Evolutionary conservation across 2,113 vertebrate species (phyloP), one percentile per base, ranked within the genome.

Genomic region (Struthidea cinerea): DNA sequence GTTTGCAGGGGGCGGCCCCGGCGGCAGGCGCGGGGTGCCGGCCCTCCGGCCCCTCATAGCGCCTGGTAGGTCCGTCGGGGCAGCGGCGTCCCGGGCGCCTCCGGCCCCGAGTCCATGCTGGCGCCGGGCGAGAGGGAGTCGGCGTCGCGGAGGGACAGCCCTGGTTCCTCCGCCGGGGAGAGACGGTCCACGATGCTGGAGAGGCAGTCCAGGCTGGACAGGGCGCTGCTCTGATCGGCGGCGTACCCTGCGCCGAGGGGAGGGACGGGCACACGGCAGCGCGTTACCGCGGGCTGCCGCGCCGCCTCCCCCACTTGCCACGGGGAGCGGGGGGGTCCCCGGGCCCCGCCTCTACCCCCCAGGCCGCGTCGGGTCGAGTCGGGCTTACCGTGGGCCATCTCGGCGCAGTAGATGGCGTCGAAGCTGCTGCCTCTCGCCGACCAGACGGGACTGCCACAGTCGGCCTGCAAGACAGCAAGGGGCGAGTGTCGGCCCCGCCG

Each of bases 161-260:
- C 98, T 11, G 97, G 87, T 32, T 98, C 96, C 69, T 98, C 98
- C 23, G 97, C 97, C 46, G 98, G 98, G 76, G 98, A 98, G 88
- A 99, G 98, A 6, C 99, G 98, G 94, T 99, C 99, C 98, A 99
- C 99, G 84, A 99, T 99, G 97, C 98, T 99, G 97, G 99, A 99
- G 85, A 99, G 98, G 94, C 99, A 99, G 96, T 99, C 98, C 96
- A 99, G 97, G 93, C 99, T 99, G 95, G 99, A 99, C 30, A 99
- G 97, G 28, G 98, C 96, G 20, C 95, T 94, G 32, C 96, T 84
- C 94, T 98, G 98, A 16, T 98, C 98, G 52, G 92, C 74, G 57
- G 94, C 23, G 46, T 95, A 96, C 11, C 97, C 99, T 99, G 96
- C 35, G 37, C 92, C 13, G 75, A 39, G 83, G 81, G 37, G 42